Base-by-base conservation (phyloP, 2,113 vertebrate genomes). In the Poecilia latipinna region DNA sequence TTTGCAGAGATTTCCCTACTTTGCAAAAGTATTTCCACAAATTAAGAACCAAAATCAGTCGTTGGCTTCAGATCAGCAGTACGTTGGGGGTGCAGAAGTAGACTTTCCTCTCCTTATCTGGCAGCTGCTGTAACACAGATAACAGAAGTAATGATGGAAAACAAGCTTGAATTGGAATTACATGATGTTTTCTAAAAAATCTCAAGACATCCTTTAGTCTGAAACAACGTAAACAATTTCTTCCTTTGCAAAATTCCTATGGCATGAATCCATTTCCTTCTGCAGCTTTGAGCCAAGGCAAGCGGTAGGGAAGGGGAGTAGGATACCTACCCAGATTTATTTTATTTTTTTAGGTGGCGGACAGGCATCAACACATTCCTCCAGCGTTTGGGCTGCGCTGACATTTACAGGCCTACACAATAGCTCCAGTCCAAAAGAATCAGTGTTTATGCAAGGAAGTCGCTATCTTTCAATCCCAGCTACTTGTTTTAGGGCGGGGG, bases 381-480 rank as follows among this genome's bases (percentile, higher is more conserved):
- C 22, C 19, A 64, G 39, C 8, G 68, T 79, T 76, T 39, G 78
- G 78, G 60, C 74, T 61, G 12, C 76, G 24, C 12, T 92, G 91
- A 89, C 92, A 93, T 94, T 94, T 90, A 84, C 74, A 1, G 70
- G 62, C 29, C 0, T n/a, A 76, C 87, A 94, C 92, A 93, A 94
- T 92, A 83, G 83, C 68, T 15, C 31, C 72, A 17, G 72, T 80
- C 78, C 80, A 86, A 87, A 94, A 93, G 91, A 91, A 92, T 86
- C 83, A 29, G 82, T 90, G 89, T 91, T 91, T 92, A 89, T 84
- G 80, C 76, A 74, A 89, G 90, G 93, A 93, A 92, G 89, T 88
- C 80, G 68, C 85, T 91, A 92, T 94, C 91, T 92, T 86, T 91
- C 85, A 84, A 75, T 82, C 82, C 89, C 83, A 44, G 85, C 81